A percentile compares a stretch with the other conserved stretches of the same genome.
phyloP scores from a whole-genome alignment of 2,113 vertebrate species.

The Athene noctua region DNA sequence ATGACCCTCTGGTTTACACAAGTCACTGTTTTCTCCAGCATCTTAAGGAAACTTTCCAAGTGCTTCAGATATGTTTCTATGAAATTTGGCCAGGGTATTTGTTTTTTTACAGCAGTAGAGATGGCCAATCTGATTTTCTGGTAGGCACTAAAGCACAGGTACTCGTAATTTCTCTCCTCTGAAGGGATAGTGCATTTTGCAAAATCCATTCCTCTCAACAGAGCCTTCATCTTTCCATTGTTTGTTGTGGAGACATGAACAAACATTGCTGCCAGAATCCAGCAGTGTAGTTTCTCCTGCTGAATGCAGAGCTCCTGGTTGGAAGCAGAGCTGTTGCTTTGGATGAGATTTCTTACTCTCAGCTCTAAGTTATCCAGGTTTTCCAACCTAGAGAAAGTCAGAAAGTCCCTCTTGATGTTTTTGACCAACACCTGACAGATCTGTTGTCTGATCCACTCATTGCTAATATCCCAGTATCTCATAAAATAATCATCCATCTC shows the following conservation, averaged over 20 bases:
- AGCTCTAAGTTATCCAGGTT: background rate
- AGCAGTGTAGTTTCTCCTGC: constrained; percentile 4
- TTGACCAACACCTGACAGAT: background rate
- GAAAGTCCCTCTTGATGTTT: background rate
- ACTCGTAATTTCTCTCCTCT: background rate
- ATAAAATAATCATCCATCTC: background rate
- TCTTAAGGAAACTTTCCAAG: background rate
- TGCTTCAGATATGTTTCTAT: background rate
- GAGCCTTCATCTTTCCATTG: background rate
- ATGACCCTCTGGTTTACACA: background rate
- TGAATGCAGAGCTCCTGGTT: background rate
- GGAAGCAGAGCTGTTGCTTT: background rate
- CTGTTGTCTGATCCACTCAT: background rate
- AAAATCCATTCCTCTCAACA: background rate
- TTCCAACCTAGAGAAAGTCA: background rate
- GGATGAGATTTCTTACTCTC: background rate
- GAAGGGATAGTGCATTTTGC: background rate
- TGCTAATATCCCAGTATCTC: background rate
- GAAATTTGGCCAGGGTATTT: background rate
- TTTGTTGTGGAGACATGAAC: background rate
- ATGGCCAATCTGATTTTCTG: background rate
- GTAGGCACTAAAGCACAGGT: background rate
- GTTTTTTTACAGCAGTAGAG: background rate
- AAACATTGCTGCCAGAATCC: background rate
- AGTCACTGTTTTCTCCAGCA: background rate